Percentiles rank a stretch among this genome's conserved stretches.
These are phyloP conservation scores for Portevinia maculata DNA, from an alignment of 2,888 invertebrate genomes.

Conservation along the genomic window DNA sequence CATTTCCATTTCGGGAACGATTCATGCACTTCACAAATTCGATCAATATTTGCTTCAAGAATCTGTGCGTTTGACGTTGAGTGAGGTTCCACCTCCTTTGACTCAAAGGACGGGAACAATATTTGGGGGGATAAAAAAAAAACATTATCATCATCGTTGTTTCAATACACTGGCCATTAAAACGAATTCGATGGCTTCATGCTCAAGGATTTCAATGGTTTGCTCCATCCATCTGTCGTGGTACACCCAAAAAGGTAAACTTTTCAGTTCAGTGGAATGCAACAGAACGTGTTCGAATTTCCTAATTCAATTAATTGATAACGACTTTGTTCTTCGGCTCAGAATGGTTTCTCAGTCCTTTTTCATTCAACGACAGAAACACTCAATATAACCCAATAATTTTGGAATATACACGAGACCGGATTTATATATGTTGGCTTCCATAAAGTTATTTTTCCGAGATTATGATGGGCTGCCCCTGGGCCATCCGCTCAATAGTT, in stretches of 20 bases:
- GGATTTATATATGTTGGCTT: constrained; percentile 58
- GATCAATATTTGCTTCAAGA: constrained; percentile 60
- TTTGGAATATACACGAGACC: constrained; percentile 15
- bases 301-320: constrained; percentile 72
- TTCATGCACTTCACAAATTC: constrained; percentile 58
- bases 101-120: constrained; percentile 1
- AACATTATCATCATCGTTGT: constrained; percentile 8
- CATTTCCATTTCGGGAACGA: constrained; percentile 55
- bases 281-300: constrained; percentile 59
- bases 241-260: constrained; percentile 31
- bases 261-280: constrained; percentile 66
- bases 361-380: constrained; percentile 4
- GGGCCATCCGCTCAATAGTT: not conserved
- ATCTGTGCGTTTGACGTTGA: constrained; percentile 37
- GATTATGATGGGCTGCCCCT: constrained; percentile 45
- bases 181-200: constrained; percentile 44
- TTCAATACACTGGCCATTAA: constrained; percentile 41
- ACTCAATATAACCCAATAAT: constrained; percentile 19
- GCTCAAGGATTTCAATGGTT: constrained; percentile 13
- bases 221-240: not conserved
- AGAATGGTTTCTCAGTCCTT: not conserved
- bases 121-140: not conserved
- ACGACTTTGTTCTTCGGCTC: constrained; percentile 38
- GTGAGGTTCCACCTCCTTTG: not conserved
- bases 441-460: constrained; percentile 57